These are phyloP conservation scores for Tuta absoluta DNA, from an alignment of 2,888 invertebrate genomes.

Conservation along the genomic window DNA sequence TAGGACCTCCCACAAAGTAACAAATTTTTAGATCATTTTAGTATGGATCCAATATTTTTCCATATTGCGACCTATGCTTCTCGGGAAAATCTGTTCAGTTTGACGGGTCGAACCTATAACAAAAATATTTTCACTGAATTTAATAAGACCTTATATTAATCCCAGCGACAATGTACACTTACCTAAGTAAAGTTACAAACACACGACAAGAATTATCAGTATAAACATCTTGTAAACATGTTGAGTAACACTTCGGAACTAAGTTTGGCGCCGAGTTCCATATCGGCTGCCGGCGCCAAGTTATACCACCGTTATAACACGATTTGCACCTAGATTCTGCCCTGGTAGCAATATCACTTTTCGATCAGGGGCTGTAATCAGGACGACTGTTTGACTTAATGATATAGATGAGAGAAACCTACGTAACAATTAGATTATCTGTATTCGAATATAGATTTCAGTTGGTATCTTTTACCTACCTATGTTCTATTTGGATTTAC, in stretches of 20 bases:
- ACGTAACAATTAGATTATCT: not conserved
- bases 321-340: slow-evolving; percentile 13
- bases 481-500: too few species aligned
- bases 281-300: not conserved
- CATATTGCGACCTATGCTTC: too few species aligned
- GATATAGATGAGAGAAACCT: not conserved
- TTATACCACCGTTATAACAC: slow-evolving; percentile 10
- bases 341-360: slow-evolving; percentile 7
- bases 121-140: too few species aligned
- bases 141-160: too few species aligned
- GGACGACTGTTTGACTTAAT: slow-evolving; percentile 10
- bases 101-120: too few species aligned
- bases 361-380: slow-evolving; percentile 1
- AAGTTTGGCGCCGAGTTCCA: not conserved
- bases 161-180: not conserved
- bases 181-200: slow-evolving; percentile 7
- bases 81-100: too few species aligned
- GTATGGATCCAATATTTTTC: too few species aligned
- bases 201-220: slow-evolving; percentile 6
- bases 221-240: slow-evolving; percentile 15
- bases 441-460: not conserved
- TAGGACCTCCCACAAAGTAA: too few species aligned
- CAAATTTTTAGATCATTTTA: too few species aligned
- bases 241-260: not conserved
- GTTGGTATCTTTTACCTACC: not conserved